phyloP scores from a whole-genome alignment of 2,113 vertebrate species.

The Amblyornis subalaris region DNA sequence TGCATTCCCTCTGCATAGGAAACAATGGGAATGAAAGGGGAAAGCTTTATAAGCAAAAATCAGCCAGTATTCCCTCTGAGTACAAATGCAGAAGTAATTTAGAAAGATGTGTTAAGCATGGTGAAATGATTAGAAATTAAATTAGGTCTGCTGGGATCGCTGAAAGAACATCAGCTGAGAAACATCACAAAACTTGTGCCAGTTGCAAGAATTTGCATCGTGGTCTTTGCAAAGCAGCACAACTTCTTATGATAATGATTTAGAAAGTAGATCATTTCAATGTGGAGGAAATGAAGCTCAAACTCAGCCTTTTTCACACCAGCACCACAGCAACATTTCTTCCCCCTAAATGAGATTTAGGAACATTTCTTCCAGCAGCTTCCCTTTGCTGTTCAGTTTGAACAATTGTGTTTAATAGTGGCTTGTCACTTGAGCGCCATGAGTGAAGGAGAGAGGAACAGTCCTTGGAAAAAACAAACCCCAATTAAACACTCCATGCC shows the following conservation, averaged over 20 bases:
- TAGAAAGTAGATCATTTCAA: neutral
- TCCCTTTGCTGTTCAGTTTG: neutral
- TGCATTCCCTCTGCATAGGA: neutral
- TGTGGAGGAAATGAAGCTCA: neutral
- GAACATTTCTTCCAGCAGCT: neutral
- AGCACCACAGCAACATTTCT: neutral
- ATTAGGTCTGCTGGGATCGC: conserved; percentile 28
- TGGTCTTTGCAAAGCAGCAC: conserved; percentile 28
- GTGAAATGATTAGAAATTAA: conserved; percentile 48
- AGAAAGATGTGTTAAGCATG: conserved; percentile 34
- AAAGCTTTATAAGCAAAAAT: conserved; percentile 42
- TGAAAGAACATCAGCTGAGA: conserved; percentile 54
- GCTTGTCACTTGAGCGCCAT: neutral
- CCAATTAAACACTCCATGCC: conserved; percentile 28
- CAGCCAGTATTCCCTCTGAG: neutral
- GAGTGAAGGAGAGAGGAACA: neutral
- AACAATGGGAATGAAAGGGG: conserved; percentile 12
- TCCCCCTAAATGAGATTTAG: neutral
- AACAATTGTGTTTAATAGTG: conserved; percentile 30
- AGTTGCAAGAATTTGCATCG: conserved; percentile 25
- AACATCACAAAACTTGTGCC: conserved; percentile 17
- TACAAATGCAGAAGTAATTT: conserved; percentile 29
- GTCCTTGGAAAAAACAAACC: conserved; percentile 29
- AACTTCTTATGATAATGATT: conserved; percentile 13
- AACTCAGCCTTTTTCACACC: conserved; percentile 11